Evolutionary conservation across 2,113 vertebrate genomes (phyloP).

Genomic region (Numida meleagris): DNA sequence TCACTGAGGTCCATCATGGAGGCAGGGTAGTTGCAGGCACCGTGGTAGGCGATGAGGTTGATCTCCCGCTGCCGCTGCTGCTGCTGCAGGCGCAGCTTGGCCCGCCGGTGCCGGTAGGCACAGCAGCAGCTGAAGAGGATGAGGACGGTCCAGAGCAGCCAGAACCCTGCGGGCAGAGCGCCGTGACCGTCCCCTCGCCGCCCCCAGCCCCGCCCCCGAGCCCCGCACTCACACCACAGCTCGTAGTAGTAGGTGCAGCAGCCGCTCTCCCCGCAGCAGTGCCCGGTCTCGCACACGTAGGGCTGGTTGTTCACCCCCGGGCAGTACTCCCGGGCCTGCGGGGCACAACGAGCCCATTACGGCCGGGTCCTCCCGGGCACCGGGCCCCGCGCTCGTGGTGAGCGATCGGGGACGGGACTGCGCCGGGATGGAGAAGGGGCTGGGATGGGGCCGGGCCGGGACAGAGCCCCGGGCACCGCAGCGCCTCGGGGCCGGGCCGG

Average conservation of each 20-base stretch:
- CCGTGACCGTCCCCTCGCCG: background rate
- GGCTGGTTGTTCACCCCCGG: constrained; percentile 88
- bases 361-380: constrained; percentile 74
- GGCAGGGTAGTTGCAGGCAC: constrained; percentile 83
- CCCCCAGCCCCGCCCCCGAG: background rate
- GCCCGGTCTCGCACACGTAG: constrained; percentile 94
- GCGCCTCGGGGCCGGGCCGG: no score
- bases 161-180: constrained; percentile 87
- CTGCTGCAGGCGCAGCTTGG: constrained; percentile 93
- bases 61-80: constrained; percentile 97
- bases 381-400: constrained; percentile 78
- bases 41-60: constrained; percentile 94
- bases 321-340: constrained; percentile 83
- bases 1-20: constrained; percentile 91
- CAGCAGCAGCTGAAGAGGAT: constrained; percentile 97
- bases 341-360: constrained; percentile 60
- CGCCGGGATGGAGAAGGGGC: no score
- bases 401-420: no score
- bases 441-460: background rate
- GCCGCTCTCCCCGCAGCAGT: constrained; percentile 96
- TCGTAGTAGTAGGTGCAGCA: constrained; percentile 98
- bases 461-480: no score
- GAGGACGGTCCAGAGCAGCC: constrained; percentile 94
- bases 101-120: constrained; percentile 92
- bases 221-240: constrained; percentile 93